Evolutionary conservation across 2,888 invertebrate genomes (phyloP).

Genomic region (Ectemnius continuus): DNA sequence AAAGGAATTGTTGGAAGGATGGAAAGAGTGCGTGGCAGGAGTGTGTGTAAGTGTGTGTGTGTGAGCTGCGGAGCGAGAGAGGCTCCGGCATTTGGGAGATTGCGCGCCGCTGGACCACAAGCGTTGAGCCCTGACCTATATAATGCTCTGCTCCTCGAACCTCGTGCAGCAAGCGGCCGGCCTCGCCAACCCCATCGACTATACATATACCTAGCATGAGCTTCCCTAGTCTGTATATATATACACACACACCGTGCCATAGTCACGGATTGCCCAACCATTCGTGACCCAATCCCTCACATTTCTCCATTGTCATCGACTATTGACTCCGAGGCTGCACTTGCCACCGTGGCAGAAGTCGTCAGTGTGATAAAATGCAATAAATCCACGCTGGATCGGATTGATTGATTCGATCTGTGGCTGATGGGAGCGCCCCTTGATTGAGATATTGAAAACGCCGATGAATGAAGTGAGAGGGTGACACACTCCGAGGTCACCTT

Average conservation of each 20-base stretch:
- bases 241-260: too few species aligned
- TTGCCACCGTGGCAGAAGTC: too few species aligned
- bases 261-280: too few species aligned
- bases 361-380: too few species aligned
- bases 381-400: too few species aligned
- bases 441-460: constrained; percentile 53
- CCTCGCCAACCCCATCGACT: neutral
- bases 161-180: neutral
- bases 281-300: too few species aligned
- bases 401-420: neutral
- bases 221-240: neutral
- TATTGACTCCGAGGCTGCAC: too few species aligned
- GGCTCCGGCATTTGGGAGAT: neutral
- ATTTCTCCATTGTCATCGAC: too few species aligned
- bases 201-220: neutral
- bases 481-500: neutral
- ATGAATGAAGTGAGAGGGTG: constrained; percentile 43
- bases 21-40: neutral
- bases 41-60: too few species aligned
- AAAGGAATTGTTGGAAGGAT: too few species aligned
- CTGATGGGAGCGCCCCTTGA: constrained; percentile 37
- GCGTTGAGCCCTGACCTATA: constrained; percentile 8
- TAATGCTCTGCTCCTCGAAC: neutral
- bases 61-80: neutral
- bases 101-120: constrained; percentile 6